Percentiles rank a stretch among this genome's conserved stretches.
Conservation (phyloP, 1,140 invertebrate genomes). For the Drosophila albomicans region DNA sequence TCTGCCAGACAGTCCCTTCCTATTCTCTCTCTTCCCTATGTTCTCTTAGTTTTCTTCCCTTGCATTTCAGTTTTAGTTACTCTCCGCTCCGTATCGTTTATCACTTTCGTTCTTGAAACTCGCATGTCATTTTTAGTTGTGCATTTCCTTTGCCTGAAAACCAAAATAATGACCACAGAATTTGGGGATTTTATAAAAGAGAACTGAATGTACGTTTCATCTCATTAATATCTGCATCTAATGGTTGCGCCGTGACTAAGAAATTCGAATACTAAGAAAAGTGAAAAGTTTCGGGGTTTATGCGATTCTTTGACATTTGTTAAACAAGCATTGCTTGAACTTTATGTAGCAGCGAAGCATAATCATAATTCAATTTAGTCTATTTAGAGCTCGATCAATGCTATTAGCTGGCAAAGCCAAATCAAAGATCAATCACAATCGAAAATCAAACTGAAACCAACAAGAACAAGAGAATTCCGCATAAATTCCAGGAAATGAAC, state of each 20-base stretch:
- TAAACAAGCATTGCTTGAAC: not conserved
- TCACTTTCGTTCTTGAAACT: slow-evolving; percentile 74
- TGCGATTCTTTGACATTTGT: not conserved
- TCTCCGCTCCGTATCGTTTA: slow-evolving; percentile 62
- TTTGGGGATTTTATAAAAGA: slow-evolving; percentile 37
- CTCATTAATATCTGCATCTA: slow-evolving; percentile 52
- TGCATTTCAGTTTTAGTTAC: slow-evolving; percentile 18
- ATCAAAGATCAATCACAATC: slow-evolving; percentile 77
- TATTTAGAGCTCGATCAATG: slow-evolving; percentile 48
- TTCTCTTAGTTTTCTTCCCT: not conserved
- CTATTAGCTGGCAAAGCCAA: slow-evolving; percentile 59
- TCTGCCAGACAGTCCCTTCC: slow-evolving; percentile 48
- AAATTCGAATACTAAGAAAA: not conserved
- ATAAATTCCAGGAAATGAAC: slow-evolving; percentile 80
- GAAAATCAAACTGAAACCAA: slow-evolving; percentile 28
- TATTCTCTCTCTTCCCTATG: not conserved
- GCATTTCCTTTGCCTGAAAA: not conserved
- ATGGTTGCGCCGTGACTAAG: slow-evolving; percentile 60
- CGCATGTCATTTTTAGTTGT: slow-evolving; percentile 60
- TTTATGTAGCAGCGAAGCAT: not conserved
- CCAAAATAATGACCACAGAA: slow-evolving; percentile 51
- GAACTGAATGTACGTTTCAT: slow-evolving; percentile 24
- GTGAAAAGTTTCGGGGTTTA: not conserved
- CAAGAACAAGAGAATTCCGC: slow-evolving; percentile 62
- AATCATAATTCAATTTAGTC: slow-evolving; percentile 13